Conservation (phyloP, 2,113 vertebrate genomes). For the Megaptera novaeangliae region DNA sequence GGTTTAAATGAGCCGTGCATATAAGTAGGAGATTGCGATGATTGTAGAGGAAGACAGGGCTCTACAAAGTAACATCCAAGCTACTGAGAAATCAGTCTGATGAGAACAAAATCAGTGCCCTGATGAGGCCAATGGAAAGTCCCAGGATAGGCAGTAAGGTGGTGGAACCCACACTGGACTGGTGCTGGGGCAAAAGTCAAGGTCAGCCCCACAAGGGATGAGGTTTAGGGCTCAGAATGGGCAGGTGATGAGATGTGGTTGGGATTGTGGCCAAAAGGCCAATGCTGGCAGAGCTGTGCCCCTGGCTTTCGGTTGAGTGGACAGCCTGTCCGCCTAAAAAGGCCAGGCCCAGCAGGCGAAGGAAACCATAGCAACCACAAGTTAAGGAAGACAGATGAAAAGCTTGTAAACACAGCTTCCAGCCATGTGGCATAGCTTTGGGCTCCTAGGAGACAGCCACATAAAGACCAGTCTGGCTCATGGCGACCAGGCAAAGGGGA, state of each 20-base stretch:
- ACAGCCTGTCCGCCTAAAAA: constrained; percentile 56
- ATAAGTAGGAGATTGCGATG: neutral
- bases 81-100: neutral
- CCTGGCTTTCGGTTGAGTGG: constrained; percentile 50
- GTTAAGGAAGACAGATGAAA: constrained; percentile 63
- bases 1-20: neutral
- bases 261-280: neutral
- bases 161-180: neutral
- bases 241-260: neutral
- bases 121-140: neutral
- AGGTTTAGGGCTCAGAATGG: neutral
- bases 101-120: neutral
- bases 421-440: constrained; percentile 65
- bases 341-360: constrained; percentile 55
- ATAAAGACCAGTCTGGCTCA: constrained; percentile 58
- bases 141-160: neutral
- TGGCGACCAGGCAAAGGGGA: constrained; percentile 19
- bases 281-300: neutral
- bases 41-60: neutral
- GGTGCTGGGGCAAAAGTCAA: neutral
- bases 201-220: neutral
- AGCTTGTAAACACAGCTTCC: constrained; percentile 68
- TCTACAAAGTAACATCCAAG: neutral
- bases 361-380: constrained; percentile 75
- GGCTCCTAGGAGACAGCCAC: constrained; percentile 70